Evolutionary conservation across 2,888 invertebrate genomes (phyloP).

Genomic region (Coremacera marginata): DNA sequence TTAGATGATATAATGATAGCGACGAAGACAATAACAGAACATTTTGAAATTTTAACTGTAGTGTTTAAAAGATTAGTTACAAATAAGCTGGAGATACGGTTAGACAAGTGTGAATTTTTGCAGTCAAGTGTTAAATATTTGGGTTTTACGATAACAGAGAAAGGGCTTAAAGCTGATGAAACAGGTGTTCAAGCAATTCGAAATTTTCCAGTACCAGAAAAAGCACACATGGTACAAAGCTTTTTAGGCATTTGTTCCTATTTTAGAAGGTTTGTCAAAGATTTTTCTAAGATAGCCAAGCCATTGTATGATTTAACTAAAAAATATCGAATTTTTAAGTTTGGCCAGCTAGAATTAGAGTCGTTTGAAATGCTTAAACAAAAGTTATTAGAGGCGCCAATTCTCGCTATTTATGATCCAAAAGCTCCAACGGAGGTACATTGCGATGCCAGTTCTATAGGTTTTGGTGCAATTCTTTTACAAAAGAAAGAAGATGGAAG

Average conservation of each 20-base stretch:
- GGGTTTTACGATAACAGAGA: conserved; percentile 44
- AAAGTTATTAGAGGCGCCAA: conserved; percentile 33
- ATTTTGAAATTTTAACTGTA: conserved; percentile 41
- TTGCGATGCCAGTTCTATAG: conserved; percentile 58
- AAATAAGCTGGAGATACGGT: neutral
- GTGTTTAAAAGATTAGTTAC: conserved; percentile 41
- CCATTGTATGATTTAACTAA: conserved; percentile 40
- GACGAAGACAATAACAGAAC: conserved; percentile 19
- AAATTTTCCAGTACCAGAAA: conserved; percentile 2
- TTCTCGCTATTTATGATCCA: conserved; percentile 53
- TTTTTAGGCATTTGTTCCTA: conserved; percentile 41
- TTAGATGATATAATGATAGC: conserved; percentile 53
- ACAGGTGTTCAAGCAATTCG: neutral
- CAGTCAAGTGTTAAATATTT: conserved; percentile 47
- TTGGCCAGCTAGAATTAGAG: conserved; percentile 38
- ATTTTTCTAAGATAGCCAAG: conserved; percentile 40
- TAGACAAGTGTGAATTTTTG: conserved; percentile 35
- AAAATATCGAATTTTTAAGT: conserved; percentile 42
- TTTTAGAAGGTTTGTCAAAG: conserved; percentile 43
- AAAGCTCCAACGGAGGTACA: conserved; percentile 58
- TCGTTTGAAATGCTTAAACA: conserved; percentile 39
- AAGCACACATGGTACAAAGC: conserved; percentile 31
- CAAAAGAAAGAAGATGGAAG: conserved; percentile 53
- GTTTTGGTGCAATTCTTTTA: conserved; percentile 57
- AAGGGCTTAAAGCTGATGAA: conserved; percentile 24